Evolutionary conservation across 2,888 invertebrate genomes (phyloP), one percentile per base, ranked within the genome.

Genomic region (Acleris laterana): DNA sequence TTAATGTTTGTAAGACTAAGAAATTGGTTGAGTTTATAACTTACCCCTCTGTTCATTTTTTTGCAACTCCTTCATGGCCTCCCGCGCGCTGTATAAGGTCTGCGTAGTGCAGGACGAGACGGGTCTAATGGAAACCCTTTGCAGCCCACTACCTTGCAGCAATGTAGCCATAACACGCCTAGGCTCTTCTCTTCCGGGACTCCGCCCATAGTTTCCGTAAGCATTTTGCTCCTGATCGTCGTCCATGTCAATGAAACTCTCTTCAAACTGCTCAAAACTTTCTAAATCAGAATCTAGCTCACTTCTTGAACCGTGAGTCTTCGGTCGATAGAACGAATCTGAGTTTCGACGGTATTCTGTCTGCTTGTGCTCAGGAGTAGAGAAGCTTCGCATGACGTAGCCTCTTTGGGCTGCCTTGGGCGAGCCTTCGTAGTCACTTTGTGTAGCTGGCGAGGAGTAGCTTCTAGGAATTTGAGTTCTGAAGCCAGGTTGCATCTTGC

Each of bases 251-350:
- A 93, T 77, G 25, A 92, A 85, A 50, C 85, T 83, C 63, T 91
- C 91, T 64, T 90, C 90, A 48, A 92, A 90, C 63, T 87, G 87
- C 69, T 92, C 92, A 65, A 88, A 91, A 62, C 87, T 89, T 57
- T 92, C 91, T 20, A 89, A 80, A 74, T 93, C 93, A 0, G 89
- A 87, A 64, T 93, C 92, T 13, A 92, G 69, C 71, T 92, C 92
- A 61, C 80, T 85, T 71, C 88, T 82, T 0, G 90, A 89, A 2
- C 87, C 88, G 28, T 89, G 86, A 28, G 78, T 74, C 71, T 85
- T 87, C 0, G 90, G 86, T 68, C 85, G 79, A 67, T 85, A 88
- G 69, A 85, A 85, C 0, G 87, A 85, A 69, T 90, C 91, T 1
- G 87, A 88, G 73, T 87, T 89, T 49, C 85, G 78, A 70, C 85